These are phyloP conservation scores for Lasioglossum morio DNA, from an alignment of 2,888 invertebrate genomes.

Conservation along the genomic window DNA sequence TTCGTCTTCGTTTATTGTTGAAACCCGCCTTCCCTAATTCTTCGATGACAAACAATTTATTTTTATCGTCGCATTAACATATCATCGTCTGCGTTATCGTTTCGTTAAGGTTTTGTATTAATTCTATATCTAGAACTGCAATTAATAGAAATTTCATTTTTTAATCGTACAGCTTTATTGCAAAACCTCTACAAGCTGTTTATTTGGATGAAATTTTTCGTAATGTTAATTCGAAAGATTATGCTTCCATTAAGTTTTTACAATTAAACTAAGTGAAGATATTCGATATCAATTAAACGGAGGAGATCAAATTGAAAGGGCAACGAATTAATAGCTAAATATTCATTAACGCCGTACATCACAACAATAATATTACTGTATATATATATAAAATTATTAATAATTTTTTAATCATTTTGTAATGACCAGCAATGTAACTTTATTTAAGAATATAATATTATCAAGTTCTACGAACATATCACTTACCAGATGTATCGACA, in stretches of 20 bases:
- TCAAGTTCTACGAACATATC: slow-evolving; percentile 24
- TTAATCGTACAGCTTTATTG: background rate
- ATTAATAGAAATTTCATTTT: slow-evolving; percentile 13
- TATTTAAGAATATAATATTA: slow-evolving; percentile 42
- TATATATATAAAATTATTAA: slow-evolving; percentile 44
- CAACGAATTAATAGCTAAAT: slow-evolving; percentile 46
- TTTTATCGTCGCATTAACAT: slow-evolving; percentile 10
- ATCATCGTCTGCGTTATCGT: slow-evolving; percentile 15
- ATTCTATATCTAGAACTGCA: slow-evolving; percentile 17
- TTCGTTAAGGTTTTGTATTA: slow-evolving; percentile 35
- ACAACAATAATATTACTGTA: slow-evolving; percentile 28
- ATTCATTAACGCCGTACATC: slow-evolving; percentile 11
- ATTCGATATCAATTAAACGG: too few relatives aligned
- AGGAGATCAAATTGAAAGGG: slow-evolving; percentile 13
- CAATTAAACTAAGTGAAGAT: background rate
- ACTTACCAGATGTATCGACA: slow-evolving; percentile 39
- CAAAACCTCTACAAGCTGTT: slow-evolving; percentile 5
- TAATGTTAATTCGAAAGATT: background rate
- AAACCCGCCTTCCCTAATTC: slow-evolving; percentile 48
- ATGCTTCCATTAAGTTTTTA: slow-evolving; percentile 3
- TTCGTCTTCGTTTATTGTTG: slow-evolving; percentile 58
- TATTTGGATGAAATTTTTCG: background rate
- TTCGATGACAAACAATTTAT: background rate
- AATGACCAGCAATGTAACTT: slow-evolving; percentile 46
- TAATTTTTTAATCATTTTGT: slow-evolving; percentile 47